These are phyloP conservation scores for Callyntrura guangdongensis DNA, from an alignment of 2,888 invertebrate species.

Conservation along the genomic window DNA sequence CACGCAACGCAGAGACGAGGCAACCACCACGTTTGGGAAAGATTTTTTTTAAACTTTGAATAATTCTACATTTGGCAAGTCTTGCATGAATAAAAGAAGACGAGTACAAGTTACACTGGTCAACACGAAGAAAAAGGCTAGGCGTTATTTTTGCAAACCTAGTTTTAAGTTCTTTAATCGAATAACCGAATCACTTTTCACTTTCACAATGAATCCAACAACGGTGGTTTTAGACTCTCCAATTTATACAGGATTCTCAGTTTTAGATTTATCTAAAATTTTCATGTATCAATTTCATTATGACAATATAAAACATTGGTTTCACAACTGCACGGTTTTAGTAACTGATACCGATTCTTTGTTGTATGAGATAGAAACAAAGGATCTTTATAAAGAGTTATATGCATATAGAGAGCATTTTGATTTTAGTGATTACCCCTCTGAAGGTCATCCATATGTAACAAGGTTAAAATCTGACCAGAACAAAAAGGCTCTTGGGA, in stretches of 20 bases:
- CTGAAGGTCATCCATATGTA: slow-evolving; percentile 20
- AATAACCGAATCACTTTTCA: slow-evolving; percentile 30
- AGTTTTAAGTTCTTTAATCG: slow-evolving; percentile 46
- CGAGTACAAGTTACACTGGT: slow-evolving; percentile 20
- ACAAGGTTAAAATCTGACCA: neutral
- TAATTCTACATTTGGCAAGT: slow-evolving; percentile 41
- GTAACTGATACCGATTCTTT: slow-evolving; percentile 73
- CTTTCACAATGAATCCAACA: slow-evolving; percentile 21
- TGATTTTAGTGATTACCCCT: slow-evolving; percentile 76
- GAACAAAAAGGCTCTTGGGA: slow-evolving; percentile 83
- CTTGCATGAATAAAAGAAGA: slow-evolving; percentile 40
- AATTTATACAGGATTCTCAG: slow-evolving; percentile 51
- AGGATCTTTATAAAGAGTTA: slow-evolving; percentile 64
- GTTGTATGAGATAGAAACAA: slow-evolving; percentile 67
- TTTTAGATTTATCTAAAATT: slow-evolving; percentile 54
- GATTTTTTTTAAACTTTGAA: slow-evolving; percentile 56
- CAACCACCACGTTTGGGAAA: slow-evolving; percentile 52
- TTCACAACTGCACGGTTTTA: neutral
- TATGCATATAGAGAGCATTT: slow-evolving; percentile 37
- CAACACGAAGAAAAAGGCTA: no score
- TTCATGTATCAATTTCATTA: slow-evolving; percentile 65
- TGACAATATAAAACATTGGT: slow-evolving; percentile 61
- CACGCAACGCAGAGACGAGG: slow-evolving; percentile 56
- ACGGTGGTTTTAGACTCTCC: slow-evolving; percentile 51
- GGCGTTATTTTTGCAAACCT: slow-evolving; percentile 52